Percentiles rank a stretch among this genome's conserved stretches.
Conservation (phyloP, 2,888 invertebrate species). For the Amphipyra berbera region DNA sequence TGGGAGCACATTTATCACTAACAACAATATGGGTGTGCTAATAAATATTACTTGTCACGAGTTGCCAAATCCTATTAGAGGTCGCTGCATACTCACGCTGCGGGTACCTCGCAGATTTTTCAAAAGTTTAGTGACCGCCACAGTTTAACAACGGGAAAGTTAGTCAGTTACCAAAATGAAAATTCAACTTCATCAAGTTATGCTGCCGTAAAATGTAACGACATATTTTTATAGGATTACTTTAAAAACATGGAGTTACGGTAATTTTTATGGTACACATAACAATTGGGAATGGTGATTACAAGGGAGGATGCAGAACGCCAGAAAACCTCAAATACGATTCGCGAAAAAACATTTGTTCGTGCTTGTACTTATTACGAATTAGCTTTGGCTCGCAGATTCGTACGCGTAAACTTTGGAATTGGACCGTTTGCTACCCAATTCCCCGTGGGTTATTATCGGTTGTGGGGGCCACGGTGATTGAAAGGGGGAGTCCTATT, state of each 20-base stretch:
- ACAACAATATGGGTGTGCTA: conserved; percentile 78
- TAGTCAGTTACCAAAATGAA: conserved; percentile 37
- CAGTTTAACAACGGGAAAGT: conserved; percentile 34
- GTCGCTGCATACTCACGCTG: conserved; percentile 37
- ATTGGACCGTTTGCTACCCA: conserved; percentile 40
- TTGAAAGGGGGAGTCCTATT: conserved; percentile 32
- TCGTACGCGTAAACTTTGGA: conserved; percentile 37
- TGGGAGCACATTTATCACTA: conserved; percentile 80
- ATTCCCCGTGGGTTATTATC: conserved; percentile 31
- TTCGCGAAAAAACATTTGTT: conserved; percentile 35
- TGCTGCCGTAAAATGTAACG: conserved; percentile 34
- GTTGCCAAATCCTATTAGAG: conserved; percentile 70
- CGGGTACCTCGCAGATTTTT: conserved; percentile 52
- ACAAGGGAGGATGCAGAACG: conserved; percentile 15
- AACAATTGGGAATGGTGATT: conserved; percentile 28
- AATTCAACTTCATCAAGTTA: conserved; percentile 28
- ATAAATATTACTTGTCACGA: conserved; percentile 83
- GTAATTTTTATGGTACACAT: conserved; percentile 25
- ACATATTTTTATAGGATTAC: conserved; percentile 43
- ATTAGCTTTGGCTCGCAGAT: conserved; percentile 41
- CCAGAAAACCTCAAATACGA: conserved; percentile 25
- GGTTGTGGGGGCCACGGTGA: conserved; percentile 18
- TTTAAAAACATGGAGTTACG: conserved; percentile 39
- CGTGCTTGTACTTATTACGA: conserved; percentile 50
- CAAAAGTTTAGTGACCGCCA: conserved; percentile 52